phyloP scores from a whole-genome alignment of 2,888 invertebrate species.

The Entomobrya multifasciata region DNA sequence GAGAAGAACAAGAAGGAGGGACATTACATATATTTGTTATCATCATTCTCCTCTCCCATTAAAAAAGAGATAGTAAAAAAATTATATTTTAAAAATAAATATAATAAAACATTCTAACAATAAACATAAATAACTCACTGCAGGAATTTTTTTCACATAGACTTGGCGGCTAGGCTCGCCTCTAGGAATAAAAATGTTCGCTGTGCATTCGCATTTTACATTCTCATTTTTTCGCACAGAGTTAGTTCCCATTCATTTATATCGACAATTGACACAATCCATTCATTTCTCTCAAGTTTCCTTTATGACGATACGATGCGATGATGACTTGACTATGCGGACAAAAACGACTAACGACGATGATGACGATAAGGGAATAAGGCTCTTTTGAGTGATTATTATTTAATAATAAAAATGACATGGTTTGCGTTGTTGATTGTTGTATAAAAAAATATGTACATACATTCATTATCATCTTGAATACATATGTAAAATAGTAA shows the following conservation, averaged over 20 bases:
- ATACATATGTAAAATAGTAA: background rate
- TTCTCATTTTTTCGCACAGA: background rate
- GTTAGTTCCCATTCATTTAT: constrained; percentile 33
- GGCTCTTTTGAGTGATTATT: no score
- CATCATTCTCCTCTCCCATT: background rate
- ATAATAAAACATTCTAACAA: constrained; percentile 1
- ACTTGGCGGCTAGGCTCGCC: background rate
- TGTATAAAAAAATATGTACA: no score
- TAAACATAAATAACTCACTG: constrained; percentile 24
- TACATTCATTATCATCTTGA: background rate
- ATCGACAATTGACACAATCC: background rate
- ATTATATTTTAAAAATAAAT: constrained; percentile 11
- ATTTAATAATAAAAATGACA: constrained; percentile 17
- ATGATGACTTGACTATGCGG: background rate
- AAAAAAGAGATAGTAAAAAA: constrained; percentile 23
- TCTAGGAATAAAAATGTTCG: background rate
- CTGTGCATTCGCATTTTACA: background rate
- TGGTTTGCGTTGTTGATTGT: no score
- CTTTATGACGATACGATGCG: background rate
- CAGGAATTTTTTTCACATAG: constrained; percentile 40
- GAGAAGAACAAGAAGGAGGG: background rate
- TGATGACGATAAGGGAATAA: constrained; percentile 18
- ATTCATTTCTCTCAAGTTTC: constrained; percentile 43
- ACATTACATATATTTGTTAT: background rate
- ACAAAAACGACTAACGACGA: background rate